Percentiles rank a stretch among this genome's conserved stretches.
These are phyloP conservation scores for Plectrocnemia conspersa DNA, from an alignment of 1,140 invertebrate genomes.

Conservation along the genomic window DNA sequence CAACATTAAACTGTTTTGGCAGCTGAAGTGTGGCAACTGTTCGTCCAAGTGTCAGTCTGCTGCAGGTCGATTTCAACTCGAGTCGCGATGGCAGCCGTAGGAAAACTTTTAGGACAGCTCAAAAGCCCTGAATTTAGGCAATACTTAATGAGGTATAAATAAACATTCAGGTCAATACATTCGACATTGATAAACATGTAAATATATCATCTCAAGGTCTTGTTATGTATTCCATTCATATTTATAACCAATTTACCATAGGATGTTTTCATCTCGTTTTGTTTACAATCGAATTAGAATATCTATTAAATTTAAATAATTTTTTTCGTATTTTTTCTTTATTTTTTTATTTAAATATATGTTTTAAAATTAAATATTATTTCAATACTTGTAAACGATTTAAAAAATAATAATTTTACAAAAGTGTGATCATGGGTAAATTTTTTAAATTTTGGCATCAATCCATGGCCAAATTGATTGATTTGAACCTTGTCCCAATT, in stretches of 20 bases:
- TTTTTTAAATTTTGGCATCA: no score
- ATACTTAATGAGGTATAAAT: conserved; percentile 76
- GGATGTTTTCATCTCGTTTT: neutral
- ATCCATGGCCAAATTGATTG: no score
- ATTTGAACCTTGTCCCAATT: no score
- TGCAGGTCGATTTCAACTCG: no score
- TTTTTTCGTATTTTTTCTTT: neutral
- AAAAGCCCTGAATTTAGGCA: conserved; percentile 75
- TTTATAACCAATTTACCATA: neutral
- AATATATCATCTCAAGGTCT: neutral
- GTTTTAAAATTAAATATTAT: no score
- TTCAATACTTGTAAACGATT: no score
- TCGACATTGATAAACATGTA: neutral
- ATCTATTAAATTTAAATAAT: neutral
- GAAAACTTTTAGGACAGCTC: conserved; percentile 55
- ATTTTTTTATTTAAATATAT: neutral
- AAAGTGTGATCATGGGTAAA: no score
- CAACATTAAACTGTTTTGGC: no score
- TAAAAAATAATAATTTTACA: no score
- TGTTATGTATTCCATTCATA: neutral
- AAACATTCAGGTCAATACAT: conserved; percentile 25
- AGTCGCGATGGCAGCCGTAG: conserved; percentile 44
- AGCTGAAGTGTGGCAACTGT: no score
- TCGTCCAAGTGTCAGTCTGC: no score
- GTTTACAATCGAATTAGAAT: neutral